Evolutionary conservation across 2,797 vertebrate species (phyloP).

Genomic region (Neopelma chrysocephalum): DNA sequence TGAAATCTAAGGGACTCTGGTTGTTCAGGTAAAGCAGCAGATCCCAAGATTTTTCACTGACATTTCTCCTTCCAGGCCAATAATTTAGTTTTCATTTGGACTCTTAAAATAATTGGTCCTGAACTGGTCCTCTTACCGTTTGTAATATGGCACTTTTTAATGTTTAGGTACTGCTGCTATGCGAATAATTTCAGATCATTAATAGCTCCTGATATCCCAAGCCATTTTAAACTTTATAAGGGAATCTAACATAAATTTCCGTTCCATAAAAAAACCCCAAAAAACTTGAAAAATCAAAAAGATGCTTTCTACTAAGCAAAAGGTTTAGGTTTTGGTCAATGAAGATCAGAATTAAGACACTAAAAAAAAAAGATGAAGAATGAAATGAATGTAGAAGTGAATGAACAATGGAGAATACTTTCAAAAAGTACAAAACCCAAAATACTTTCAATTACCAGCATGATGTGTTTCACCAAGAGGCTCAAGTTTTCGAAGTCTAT

Average conservation of each 20-base stretch:
- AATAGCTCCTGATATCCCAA: neutral
- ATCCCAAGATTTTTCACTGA: neutral
- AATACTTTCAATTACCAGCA: constrained; percentile 85
- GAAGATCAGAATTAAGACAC: neutral
- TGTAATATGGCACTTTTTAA: neutral
- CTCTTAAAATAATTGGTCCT: neutral
- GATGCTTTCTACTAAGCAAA: constrained; percentile 44
- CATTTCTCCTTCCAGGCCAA: neutral
- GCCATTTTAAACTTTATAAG: neutral
- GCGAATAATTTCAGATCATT: neutral
- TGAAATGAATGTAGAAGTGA: constrained; percentile 28
- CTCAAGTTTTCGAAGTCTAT: constrained; percentile 94
- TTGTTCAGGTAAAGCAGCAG: neutral
- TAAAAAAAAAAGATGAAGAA: constrained; percentile 29
- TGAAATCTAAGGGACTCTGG: neutral
- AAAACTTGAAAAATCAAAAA: constrained; percentile 66
- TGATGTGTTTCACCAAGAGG: constrained; percentile 89
- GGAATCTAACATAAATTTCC: neutral
- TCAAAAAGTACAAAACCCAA: neutral
- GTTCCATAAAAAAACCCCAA: neutral
- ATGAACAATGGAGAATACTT: constrained; percentile 55
- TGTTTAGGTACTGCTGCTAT: neutral
- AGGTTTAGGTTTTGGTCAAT: constrained; percentile 6
- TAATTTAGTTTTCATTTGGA: neutral
- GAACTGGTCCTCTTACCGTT: neutral